Evolutionary conservation across 2,113 vertebrate genomes (phyloP), one percentile per base, ranked within the genome.

Genomic region (Grammomys surdaster): DNA sequence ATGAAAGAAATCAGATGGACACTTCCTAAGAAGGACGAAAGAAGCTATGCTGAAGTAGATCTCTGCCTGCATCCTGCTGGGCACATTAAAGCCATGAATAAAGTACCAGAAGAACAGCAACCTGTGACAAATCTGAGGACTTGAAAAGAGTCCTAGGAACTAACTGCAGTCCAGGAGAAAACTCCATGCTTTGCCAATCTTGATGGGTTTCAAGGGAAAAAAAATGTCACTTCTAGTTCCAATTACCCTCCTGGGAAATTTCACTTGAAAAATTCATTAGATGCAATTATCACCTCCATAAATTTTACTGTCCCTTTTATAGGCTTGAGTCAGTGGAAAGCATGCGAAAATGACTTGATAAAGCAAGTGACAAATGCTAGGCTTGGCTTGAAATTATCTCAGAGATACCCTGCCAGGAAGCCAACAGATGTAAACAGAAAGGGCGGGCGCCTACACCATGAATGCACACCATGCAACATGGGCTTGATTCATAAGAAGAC

Each of bases 261-360:
- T 93, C 67, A 88, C 56, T 92, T 78, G 88, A 95, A 97, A 96
- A 97, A 92, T 89, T 97, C 65, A 90, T 96, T 96, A 95, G 40
- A 69, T 89, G 80, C 31, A 97, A 81, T 97, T 93, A 95, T 92
- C 80, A 86, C 40, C 81, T 92, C 60, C 89, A 90, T 96, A 88
- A 94, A 97, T 95, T 90, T 91, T 56, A 6, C 43, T 94, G 73
- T 96, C 75, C 40, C 43, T 85, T 92, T 81, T 81, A 58, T 26
- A 94, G 51, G 54, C n/a, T 58, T 88, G 51, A 87, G 56, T 88
- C 69, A 9, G 14, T 48, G 36, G 70, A 91, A 26, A 80, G 24
- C 22, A 86, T 88, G 69, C 5, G 93, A 46, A 93, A 96, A 93
- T 73, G 89, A 95, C 89, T 93, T 72, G 81, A 88, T 72, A 94